Base-by-base conservation (phyloP, 1,140 invertebrate genomes). In the Drosophila rhopaloa region DNA sequence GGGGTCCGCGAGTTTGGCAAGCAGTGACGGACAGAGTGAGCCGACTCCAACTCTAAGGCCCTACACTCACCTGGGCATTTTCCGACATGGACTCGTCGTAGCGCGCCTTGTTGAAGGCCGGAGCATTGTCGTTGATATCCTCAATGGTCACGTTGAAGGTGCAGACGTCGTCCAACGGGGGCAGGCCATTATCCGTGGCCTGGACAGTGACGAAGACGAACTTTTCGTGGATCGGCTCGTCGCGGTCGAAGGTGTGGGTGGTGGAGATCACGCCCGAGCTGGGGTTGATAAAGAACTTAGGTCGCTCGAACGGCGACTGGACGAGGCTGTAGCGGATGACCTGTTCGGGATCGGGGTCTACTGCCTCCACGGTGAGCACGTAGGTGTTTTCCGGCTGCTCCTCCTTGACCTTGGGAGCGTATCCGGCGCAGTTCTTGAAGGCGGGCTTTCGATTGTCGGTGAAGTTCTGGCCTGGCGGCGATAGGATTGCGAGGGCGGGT, bases 81-180 rank as follows among this genome's bases (percentile, higher is more conserved):
- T 92, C 91, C 58, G 91, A 92, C 76, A 92, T 86, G 67, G 81
- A 83, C 47, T 91, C 85, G 29, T 91, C 88, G 92, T 94, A 94
- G 89, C 95, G 95, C 67, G 94, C 95, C 96, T 97, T 97, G 88
- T 98, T 97, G 93, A 98, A 97, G 51, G 96, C 95, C 1, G 97
- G 97, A 4, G 93, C 92, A 83, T 98, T 98, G 91, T 98, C 97
- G 93, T 98, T 98, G 77, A 97, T 95, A 93, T 98, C 97, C 86
- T 95, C 94, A 71, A 98, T 96, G 51, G 95, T 95, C 32, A 98
- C 96, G 94, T 96, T 97, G 80, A 98, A 96, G 5, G 96, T 97
- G 91, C 97, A 98, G 32, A 97, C 95, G 81, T 97, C 97, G 78
- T 97, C 97, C 35, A 98, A 93, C 32, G 95, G 94, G 0, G 97